Evolutionary conservation across 2,113 vertebrate species (phyloP).

Genomic region (Lontra canadensis): DNA sequence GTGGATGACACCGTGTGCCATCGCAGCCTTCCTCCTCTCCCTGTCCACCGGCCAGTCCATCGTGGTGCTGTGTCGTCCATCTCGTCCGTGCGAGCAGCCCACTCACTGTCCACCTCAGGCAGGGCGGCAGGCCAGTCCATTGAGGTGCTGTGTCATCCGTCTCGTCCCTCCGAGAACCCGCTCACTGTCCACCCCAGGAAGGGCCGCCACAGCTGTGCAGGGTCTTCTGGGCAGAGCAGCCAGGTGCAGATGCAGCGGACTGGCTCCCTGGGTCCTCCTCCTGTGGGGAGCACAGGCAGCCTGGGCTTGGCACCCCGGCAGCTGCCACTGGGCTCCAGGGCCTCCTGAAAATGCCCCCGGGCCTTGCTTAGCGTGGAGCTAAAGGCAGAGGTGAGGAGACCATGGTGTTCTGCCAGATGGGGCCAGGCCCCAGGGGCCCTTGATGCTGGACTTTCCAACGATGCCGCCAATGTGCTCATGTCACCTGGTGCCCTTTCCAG

Average conservation of each 20-base stretch:
- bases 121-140: background rate
- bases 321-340: background rate
- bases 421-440: fast-evolving
- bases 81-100: too few relatives aligned
- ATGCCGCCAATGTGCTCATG: fast-evolving
- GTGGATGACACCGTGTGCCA: fast-evolving
- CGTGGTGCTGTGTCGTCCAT: fast-evolving
- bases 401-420: background rate
- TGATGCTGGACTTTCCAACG: background rate
- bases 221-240: background rate
- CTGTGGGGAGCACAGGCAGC: background rate
- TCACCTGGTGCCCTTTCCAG: background rate
- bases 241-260: background rate
- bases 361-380: fast-evolving
- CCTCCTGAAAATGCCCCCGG: background rate
- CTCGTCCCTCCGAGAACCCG: too few relatives aligned
- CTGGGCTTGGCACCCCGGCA: background rate
- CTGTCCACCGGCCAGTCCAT: background rate
- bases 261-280: background rate
- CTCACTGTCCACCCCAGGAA: background rate
- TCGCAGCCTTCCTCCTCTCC: background rate
- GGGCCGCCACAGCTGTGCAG: fast-evolving
- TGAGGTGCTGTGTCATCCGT: background rate
- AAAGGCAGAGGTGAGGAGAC: background rate
- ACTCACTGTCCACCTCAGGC: background rate